phyloP scores from a whole-genome alignment of 1,140 invertebrate genomes.

The Hyles euphorbiae region DNA sequence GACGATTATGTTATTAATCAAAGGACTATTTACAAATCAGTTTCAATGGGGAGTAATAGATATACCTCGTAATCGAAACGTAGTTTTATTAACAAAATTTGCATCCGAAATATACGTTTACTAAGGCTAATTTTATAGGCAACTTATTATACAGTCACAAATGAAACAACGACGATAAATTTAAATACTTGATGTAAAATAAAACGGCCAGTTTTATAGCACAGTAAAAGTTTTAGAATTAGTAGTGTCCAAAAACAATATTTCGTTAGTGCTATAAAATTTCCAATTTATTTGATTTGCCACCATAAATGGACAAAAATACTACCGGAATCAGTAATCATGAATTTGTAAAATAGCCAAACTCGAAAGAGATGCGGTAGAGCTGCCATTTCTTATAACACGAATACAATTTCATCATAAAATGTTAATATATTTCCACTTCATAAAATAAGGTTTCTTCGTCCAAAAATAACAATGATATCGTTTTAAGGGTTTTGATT shows the following conservation, averaged over 20 bases:
- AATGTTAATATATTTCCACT: too few species aligned
- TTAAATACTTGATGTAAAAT: conserved; percentile 47
- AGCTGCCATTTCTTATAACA: conserved; percentile 8
- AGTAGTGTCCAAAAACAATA: conserved; percentile 37
- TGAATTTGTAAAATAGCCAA: too few species aligned
- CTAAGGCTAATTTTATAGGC: conserved; percentile 32
- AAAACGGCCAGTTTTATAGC: conserved; percentile 45
- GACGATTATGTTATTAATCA: conserved; percentile 29
- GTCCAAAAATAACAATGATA: too few species aligned
- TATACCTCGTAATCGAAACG: background rate
- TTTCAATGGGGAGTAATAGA: conserved; percentile 4
- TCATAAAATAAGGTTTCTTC: too few species aligned
- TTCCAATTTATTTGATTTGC: conserved; percentile 31
- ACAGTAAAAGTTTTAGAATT: conserved; percentile 43
- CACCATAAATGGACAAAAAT: conserved; percentile 15
- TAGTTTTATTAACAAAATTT: background rate
- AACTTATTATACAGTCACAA: conserved; percentile 32
- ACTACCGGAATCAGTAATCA: background rate
- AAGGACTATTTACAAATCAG: conserved; percentile 3
- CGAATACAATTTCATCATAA: conserved; percentile 2
- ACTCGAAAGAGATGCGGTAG: background rate
- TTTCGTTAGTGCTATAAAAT: conserved; percentile 31
- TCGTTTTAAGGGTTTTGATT: too few species aligned
- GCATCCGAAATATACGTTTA: conserved; percentile 6
- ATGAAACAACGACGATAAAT: conserved; percentile 53